A percentile compares a stretch with the other conserved stretches of the same genome.
These are phyloP conservation scores for Cyclina sinensis DNA, from an alignment of 1,140 invertebrate species.

Conservation along the genomic window DNA sequence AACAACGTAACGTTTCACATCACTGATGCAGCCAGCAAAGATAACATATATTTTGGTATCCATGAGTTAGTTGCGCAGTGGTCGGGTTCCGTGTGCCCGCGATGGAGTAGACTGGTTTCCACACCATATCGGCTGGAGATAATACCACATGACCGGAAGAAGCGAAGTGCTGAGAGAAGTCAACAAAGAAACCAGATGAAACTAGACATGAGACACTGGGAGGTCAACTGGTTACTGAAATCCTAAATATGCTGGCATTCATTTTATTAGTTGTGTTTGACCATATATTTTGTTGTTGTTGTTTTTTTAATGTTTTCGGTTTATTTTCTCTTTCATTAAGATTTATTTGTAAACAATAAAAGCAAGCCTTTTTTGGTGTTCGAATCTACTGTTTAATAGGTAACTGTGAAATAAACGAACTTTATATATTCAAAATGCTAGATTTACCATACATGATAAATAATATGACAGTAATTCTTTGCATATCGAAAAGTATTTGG, in stretches of 20 bases:
- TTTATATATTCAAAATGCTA: too few species aligned
- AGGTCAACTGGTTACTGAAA: constrained; percentile 53
- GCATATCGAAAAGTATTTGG: too few species aligned
- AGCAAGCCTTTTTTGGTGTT: too few species aligned
- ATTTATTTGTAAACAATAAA: too few species aligned
- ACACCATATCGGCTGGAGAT: constrained; percentile 33
- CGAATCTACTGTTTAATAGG: too few species aligned
- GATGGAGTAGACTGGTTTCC: constrained; percentile 41
- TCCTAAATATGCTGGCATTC: constrained; percentile 17
- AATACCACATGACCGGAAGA: constrained; percentile 31
- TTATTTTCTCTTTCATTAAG: too few species aligned
- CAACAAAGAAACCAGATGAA: constrained; percentile 51
- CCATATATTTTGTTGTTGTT: too few species aligned
- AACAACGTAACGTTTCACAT: neutral
- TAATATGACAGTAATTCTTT: too few species aligned
- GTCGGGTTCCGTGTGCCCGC: constrained; percentile 46
- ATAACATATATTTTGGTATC: constrained; percentile 15
- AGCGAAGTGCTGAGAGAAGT: constrained; percentile 44
- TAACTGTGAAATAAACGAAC: too few species aligned
- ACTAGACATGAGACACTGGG: constrained; percentile 46
- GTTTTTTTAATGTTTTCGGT: too few species aligned
- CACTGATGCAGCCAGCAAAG: neutral
- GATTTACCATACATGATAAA: too few species aligned
- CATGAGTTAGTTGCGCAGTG: constrained; percentile 46
- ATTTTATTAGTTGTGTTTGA: too few species aligned